A percentile compares a stretch with the other conserved stretches of the same genome.
Conservation (phyloP, 2,888 invertebrate genomes). For the Drosophila picticornis region DNA sequence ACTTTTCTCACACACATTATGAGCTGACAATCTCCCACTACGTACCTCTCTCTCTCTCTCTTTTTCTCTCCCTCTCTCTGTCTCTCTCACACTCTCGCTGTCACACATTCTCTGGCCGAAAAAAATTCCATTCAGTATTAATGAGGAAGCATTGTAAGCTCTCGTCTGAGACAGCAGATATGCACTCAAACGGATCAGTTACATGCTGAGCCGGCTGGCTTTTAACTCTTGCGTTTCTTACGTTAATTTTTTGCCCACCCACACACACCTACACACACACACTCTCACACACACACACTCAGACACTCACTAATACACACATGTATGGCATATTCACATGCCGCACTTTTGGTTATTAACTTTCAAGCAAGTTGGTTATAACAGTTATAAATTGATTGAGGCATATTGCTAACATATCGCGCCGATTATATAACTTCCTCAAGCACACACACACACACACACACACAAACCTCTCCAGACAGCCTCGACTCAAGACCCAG, state of each 20-base stretch:
- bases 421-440: constrained; percentile 78
- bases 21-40: constrained; percentile 7
- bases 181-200: constrained; percentile 70
- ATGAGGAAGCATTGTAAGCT: constrained; percentile 60
- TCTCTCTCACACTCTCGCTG: background rate
- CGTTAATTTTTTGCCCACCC: constrained; percentile 41
- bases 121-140: constrained; percentile 30
- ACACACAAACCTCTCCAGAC: constrained; percentile 40
- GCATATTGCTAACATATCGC: constrained; percentile 40
- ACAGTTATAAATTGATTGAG: constrained; percentile 78
- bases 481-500: constrained; percentile 48
- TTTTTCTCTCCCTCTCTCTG: background rate
- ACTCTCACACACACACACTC: constrained; percentile 33
- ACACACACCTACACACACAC: constrained; percentile 30
- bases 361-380: constrained; percentile 64
- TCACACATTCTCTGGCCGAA: background rate
- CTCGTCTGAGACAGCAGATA: constrained; percentile 44
- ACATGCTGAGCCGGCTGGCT: constrained; percentile 42
- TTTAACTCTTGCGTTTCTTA: constrained; percentile 19
- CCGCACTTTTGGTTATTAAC: constrained; percentile 64
- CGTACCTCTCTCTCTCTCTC: background rate
- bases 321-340: constrained; percentile 18
- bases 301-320: constrained; percentile 30
- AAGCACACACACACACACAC: constrained; percentile 25
- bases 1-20: constrained; percentile 45